A percentile compares a stretch with the other conserved stretches of the same genome.
These are phyloP conservation scores for Bombus picipes DNA, from an alignment of 1,140 invertebrate genomes.

Conservation along the genomic window DNA sequence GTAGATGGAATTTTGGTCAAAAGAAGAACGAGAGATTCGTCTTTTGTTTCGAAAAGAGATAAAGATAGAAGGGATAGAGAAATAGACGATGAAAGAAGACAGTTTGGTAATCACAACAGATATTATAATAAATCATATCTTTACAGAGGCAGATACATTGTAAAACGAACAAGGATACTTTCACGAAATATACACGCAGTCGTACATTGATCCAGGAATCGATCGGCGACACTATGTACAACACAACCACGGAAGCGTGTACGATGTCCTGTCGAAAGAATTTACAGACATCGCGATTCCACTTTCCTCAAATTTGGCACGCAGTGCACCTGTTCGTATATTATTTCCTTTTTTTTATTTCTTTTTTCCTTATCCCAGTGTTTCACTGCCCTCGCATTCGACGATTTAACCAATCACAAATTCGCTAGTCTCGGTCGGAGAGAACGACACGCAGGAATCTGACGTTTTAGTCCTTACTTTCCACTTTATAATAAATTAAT, in stretches of 20 bases:
- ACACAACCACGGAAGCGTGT: slow-evolving; percentile 68
- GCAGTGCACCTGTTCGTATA: slow-evolving; percentile 54
- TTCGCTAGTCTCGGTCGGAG: slow-evolving; percentile 13
- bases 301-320: slow-evolving; percentile 73
- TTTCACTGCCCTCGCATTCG: slow-evolving; percentile 21
- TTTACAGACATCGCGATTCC: slow-evolving; percentile 63
- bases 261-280: slow-evolving; percentile 41
- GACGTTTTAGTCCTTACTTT: neutral
- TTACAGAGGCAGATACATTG: slow-evolving; percentile 80
- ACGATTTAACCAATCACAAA: slow-evolving; percentile 25
- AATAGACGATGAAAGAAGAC: slow-evolving; percentile 6
- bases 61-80: neutral
- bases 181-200: slow-evolving; percentile 79
- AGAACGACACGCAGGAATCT: slow-evolving; percentile 50
- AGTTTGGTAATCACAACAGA: slow-evolving; percentile 78
- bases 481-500: slow-evolving; percentile 9
- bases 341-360: neutral
- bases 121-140: slow-evolving; percentile 81
- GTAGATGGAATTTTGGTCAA: no score
- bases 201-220: slow-evolving; percentile 74
- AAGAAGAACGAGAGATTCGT: neutral
- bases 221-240: slow-evolving; percentile 75
- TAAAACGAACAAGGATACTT: slow-evolving; percentile 77
- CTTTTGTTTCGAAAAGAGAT: neutral
- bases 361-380: slow-evolving; percentile 16